Conservation (phyloP, 1,140 invertebrate genomes). For the Vanessa atalanta region DNA sequence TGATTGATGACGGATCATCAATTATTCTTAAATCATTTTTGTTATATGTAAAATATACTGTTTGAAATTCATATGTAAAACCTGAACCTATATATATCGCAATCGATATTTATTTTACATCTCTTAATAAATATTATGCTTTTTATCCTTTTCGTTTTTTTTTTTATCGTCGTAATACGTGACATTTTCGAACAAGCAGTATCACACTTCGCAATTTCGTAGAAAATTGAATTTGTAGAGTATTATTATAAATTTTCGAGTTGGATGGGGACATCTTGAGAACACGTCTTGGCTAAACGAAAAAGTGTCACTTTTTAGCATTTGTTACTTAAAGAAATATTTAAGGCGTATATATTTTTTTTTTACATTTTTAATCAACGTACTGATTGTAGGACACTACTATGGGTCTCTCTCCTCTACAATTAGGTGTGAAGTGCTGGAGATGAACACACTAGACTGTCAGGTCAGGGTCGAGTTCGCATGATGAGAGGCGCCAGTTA, state of each 20-base stretch:
- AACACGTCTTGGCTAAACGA: background rate
- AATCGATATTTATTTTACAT: background rate
- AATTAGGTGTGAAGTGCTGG: background rate
- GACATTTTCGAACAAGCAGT: conserved; percentile 23
- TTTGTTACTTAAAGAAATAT: background rate
- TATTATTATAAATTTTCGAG: conserved; percentile 29
- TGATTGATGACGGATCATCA: too few relatives aligned
- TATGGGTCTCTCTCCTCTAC: background rate
- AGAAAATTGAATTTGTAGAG: conserved; percentile 29
- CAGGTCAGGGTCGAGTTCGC: background rate
- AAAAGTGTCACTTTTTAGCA: background rate
- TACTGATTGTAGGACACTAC: background rate
- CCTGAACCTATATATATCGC: background rate
- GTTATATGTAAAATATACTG: too few relatives aligned
- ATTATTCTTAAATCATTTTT: too few relatives aligned
- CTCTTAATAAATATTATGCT: background rate
- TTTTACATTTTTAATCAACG: background rate
- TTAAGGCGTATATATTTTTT: background rate
- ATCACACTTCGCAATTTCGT: conserved; percentile 22
- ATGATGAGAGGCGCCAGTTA: background rate
- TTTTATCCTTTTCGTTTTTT: background rate
- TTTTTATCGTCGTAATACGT: conserved; percentile 12
- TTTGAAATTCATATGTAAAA: too few relatives aligned
- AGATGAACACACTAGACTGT: background rate
- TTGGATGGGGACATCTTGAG: conserved; percentile 25